Evolutionary conservation across 92 coral and sea anemone species (phyloP), one percentile per base, ranked within the genome.

Genomic region (Galaxea fascicularis): DNA sequence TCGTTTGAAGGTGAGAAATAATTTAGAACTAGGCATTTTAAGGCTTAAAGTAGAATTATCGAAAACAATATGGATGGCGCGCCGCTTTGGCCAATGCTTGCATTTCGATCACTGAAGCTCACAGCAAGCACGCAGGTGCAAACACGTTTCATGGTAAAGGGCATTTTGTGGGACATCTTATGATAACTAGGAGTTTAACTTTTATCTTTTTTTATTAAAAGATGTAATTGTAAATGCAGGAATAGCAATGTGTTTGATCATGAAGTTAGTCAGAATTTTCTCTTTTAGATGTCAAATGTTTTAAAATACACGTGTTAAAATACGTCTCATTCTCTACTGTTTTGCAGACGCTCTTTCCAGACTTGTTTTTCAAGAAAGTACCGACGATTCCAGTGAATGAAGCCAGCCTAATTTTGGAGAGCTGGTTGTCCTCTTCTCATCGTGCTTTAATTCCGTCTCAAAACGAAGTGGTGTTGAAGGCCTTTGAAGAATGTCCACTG

Each of bases 401-500:
- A 65, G 99, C 98, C 8, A 95, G 79, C 75, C 73, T 64, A 52
- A 97, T 97, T 65, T 82, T 97, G 47, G 86, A 85, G 44, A 89
- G 88, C 82, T 97, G 98, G 99, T 77, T 97, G 39, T 59, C 77
- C 3, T 71, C 94, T 11, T 86, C 90, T 30, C 78, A 85, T 60
- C 92, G 94, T 29, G 59, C 90, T 22, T 80, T 95, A 74, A 87
- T 78, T 4, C 57, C 90, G 0, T 41, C 72, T 56, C 98, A 95
- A 79, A 89, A 91, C 12, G 82, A 86, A 18, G 59, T 54, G 22
- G 90, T 95, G n/a, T 65, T 95, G 41, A 84, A 90, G 46, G 91
- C 91, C 52, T 97, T 97, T 71, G 77, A 85, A 51, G 79, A 89
- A 49, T 97, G 99, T 78, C 98, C 92, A 5, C 57, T 97, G 62